A percentile compares a stretch with the other conserved stretches of the same genome.
Conservation (phyloP, 2,888 invertebrate genomes). For the Glomeris marginata region DNA sequence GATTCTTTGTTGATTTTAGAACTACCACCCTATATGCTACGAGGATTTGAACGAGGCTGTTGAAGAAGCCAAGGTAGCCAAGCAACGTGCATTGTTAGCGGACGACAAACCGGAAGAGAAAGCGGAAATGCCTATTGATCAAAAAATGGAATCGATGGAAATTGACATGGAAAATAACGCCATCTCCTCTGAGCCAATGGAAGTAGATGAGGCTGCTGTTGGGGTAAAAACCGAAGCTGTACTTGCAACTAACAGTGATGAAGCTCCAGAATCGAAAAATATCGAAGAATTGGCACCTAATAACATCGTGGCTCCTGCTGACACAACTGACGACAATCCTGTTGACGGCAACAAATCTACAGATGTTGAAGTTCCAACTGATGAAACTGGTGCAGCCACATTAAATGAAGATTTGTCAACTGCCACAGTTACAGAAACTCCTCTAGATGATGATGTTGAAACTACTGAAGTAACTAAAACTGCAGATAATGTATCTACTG, state of each 20-base stretch:
- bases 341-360: too few species aligned
- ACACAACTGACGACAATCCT: background rate
- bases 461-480: slow-evolving; percentile 20
- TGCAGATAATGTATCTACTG: slow-evolving; percentile 18
- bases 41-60: slow-evolving; percentile 46
- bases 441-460: background rate
- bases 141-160: background rate
- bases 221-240: too few species aligned
- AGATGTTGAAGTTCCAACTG: too few species aligned
- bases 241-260: too few species aligned
- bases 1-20: slow-evolving; percentile 29
- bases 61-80: slow-evolving; percentile 19
- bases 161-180: background rate
- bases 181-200: background rate
- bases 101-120: background rate
- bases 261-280: background rate
- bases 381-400: background rate
- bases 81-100: slow-evolving; percentile 15
- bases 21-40: slow-evolving; percentile 79
- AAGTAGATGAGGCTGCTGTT: slow-evolving; percentile 5
- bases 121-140: too few species aligned
- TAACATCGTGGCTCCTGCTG: background rate
- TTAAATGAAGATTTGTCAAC: background rate
- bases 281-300: background rate
- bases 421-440: background rate